phyloP scores from a whole-genome alignment of 2,797 vertebrate species.

The Dendrocincla fuliginosa region DNA sequence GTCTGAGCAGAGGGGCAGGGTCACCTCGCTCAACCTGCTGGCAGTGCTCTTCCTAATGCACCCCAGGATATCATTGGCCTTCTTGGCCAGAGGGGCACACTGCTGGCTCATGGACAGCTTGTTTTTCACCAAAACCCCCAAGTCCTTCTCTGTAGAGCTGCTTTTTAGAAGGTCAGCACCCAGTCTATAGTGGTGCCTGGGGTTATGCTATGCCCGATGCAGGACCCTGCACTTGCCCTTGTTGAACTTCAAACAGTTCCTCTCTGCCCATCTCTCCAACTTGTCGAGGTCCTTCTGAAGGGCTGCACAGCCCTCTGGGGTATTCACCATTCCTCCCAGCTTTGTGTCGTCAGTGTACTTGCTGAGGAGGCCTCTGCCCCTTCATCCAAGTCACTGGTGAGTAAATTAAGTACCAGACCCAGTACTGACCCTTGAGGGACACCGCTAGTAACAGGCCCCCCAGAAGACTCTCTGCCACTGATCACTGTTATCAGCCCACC shows the following conservation, averaged over 20 bases:
- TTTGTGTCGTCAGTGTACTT: background rate
- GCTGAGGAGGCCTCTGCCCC: background rate
- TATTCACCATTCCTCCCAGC: background rate
- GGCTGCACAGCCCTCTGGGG: background rate
- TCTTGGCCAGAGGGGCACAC: background rate
- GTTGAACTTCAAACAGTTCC: background rate
- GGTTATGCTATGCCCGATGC: background rate
- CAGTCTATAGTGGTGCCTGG: background rate
- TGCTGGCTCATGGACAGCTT: background rate
- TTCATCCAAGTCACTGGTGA: background rate
- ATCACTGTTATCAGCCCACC: background rate
- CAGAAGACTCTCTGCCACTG: background rate
- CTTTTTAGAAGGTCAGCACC: background rate
- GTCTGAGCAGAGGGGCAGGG: background rate
- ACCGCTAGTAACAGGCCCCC: background rate
- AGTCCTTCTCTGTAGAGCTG: background rate
- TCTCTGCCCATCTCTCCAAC: background rate
- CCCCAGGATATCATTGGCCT: background rate
- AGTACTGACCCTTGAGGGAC: background rate
- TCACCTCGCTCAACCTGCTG: background rate
- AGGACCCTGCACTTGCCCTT: background rate
- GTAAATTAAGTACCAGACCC: background rate
- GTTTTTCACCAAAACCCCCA: rapidly evolving
- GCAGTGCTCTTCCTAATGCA: background rate
- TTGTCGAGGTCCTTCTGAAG: background rate